Evolutionary conservation across 2,113 vertebrate genomes (phyloP), one percentile per base, ranked within the genome.

Genomic region (Amia ocellicauda): DNA sequence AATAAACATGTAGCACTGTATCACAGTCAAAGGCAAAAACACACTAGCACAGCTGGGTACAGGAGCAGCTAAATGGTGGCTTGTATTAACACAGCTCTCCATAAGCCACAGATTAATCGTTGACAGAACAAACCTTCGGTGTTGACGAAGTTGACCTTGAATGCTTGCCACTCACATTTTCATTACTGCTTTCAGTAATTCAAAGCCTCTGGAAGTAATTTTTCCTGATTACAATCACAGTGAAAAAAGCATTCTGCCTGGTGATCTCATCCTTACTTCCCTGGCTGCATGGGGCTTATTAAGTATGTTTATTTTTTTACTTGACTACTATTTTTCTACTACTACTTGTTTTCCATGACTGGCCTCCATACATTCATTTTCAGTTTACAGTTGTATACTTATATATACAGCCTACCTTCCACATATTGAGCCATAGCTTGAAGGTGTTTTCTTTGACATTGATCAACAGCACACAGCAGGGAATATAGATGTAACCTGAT

Each of bases 71-170:
- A 13, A 17, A 22, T 1, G 29, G 3, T 9, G 0, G 20, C 26
- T 26, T 29, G 20, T 23, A 22, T 50, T 28, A 50, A 27, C 1
- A 17, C 4, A 57, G 54, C 4, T 13, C 43, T 43, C 62, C 55
- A 45, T 36, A n/a, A n/a, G 4, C 24, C 28, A 1, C 23, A 54
- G 20, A 31, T 28, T 61, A 64, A 57, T 67, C 60, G 67, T 7
- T 2, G 24, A 17, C 23, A 69, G 60, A 57, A 62, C 14, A 51
- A 65, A 55, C 45, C 65, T 68, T 60, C 58, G 49, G 63, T 28
- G 52, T 49, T 76, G 66, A 74, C 63, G 63, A 74, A n/a, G 63
- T 59, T 65, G 71, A 77, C 75, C 68, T 71, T 76, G 66, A 22
- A 40, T 52, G 40, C 36, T 29, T n/a, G 3, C 10, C 29, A 31